Conservation (phyloP, 2,113 vertebrate genomes). For the Ifrita kowaldi region DNA sequence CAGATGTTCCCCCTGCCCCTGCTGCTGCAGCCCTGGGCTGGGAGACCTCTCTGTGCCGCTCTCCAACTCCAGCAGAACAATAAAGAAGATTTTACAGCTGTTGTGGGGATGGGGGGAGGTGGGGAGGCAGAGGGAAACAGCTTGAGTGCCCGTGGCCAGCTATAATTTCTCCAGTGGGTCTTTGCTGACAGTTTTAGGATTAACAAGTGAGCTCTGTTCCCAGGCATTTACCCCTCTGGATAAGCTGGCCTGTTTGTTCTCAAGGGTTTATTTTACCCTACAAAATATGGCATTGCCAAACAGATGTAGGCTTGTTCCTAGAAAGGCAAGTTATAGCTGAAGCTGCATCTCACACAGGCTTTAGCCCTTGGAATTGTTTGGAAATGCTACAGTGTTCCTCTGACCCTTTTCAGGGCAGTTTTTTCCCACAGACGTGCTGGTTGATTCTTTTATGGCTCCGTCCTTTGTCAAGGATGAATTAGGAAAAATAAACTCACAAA, state of each 20-base stretch:
- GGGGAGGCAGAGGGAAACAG: conserved; percentile 26
- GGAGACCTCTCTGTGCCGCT: not conserved
- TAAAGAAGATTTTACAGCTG: conserved; percentile 63
- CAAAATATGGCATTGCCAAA: conserved; percentile 72
- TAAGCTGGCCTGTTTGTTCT: conserved; percentile 67
- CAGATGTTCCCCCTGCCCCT: conserved; percentile 7
- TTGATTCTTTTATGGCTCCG: conserved; percentile 26
- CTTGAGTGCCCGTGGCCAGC: conserved; percentile 55
- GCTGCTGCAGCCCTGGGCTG: not conserved
- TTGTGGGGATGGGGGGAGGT: conserved; percentile 11
- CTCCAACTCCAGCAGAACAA: conserved; percentile 28
- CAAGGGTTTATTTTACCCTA: conserved; percentile 72
- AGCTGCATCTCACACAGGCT: conserved; percentile 45
- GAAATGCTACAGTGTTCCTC: conserved; percentile 50
- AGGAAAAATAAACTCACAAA: conserved; percentile 62
- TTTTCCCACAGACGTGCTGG: conserved; percentile 50
- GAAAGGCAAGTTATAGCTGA: conserved; percentile 61
- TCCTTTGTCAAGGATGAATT: conserved; percentile 30
- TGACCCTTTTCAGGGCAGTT: conserved; percentile 55
- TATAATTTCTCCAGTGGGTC: conserved; percentile 61
- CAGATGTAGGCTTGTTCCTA: conserved; percentile 76
- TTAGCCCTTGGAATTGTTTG: conserved; percentile 44
- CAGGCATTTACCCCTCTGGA: conserved; percentile 48
- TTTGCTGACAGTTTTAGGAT: conserved; percentile 60
- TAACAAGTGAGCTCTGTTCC: conserved; percentile 64